Evolutionary conservation across 1,140 invertebrate genomes (phyloP), one percentile per base, ranked within the genome.

Genomic region (Sycophila sp.): DNA sequence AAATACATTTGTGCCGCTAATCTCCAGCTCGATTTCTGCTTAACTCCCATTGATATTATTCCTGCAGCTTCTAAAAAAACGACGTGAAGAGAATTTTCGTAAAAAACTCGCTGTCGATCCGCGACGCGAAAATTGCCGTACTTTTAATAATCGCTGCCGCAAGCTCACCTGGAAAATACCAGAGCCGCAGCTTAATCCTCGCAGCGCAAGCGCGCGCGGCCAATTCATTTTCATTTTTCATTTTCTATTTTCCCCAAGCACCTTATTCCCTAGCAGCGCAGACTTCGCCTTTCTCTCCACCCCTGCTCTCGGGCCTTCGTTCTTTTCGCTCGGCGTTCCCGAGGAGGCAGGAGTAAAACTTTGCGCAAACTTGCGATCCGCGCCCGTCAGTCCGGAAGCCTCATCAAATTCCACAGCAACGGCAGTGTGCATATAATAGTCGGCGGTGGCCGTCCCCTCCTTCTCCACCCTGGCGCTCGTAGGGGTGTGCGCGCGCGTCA

Each of bases 341-440:
- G 24, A 24, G 42, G 19, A 22, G 60, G 13, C 32, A n/a, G n/a
- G 47, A 45, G 53, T 49, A 76, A 81, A 84, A 82, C 80, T 82
- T 83, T 70, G 56, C 36, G 65, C 69, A 78, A 82, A 83, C 77
- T 83, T 74, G 77, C 76, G 78, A 79, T 76, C 74, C 77, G 67
- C 4, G 56, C 77, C 80, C 77, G 76, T 81, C 80, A 81, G 77
- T 79, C 81, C 79, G 80, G 77, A 80, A 80, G 81, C 80, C 82
- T 81, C 80, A 82, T 83, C 81, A 83, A 82, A 79, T 81, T 78
- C 71, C 62, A 30, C 53, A 66, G 45, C 69, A 51, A 32, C 47
- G 26, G 11, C 32, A 5, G 30, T 8, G 13, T 47, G 47, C 53
- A 26, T 67, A 53, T 65, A 55, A 55, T 65, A 40, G 42, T 63